phyloP scores from a whole-genome alignment of 1,140 invertebrate species.

The Drosophila baimaii region DNA sequence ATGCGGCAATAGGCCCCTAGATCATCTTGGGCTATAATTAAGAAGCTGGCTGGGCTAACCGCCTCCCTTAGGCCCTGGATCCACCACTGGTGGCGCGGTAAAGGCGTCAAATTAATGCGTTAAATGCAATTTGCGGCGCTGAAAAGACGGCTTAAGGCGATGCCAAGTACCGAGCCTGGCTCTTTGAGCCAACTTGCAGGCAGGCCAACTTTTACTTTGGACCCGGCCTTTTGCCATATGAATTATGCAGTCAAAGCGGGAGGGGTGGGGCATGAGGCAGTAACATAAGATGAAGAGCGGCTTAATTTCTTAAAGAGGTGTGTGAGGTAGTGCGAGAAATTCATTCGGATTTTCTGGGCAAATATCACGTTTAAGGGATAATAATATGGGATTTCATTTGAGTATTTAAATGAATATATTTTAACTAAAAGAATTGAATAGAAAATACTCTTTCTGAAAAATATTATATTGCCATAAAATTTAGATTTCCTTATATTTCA shows the following conservation, averaged over 20 bases:
- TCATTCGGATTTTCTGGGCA: not conserved
- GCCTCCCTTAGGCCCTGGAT: constrained; percentile 9
- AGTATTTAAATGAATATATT: not conserved
- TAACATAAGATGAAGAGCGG: constrained; percentile 28
- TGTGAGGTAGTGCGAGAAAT: not conserved
- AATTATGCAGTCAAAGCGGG: constrained; percentile 42
- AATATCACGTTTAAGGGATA: not conserved
- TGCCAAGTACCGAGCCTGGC: constrained; percentile 42
- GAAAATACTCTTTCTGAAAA: no score
- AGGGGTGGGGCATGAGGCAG: not conserved
- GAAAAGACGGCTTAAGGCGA: constrained; percentile 56
- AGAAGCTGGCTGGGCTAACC: constrained; percentile 6
- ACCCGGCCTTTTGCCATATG: constrained; percentile 35
- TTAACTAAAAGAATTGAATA: no score
- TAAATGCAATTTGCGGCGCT: constrained; percentile 71
- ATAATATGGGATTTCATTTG: no score
- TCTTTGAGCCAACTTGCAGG: constrained; percentile 50
- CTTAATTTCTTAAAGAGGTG: constrained; percentile 30
- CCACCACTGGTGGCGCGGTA: constrained; percentile 14
- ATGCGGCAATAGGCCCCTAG: constrained; percentile 3
- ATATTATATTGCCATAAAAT: no score
- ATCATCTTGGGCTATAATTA: constrained; percentile 28
- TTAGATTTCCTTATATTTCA: no score
- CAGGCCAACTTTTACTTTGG: constrained; percentile 32
- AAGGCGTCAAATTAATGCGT: constrained; percentile 66